Conservation (phyloP, 2,888 invertebrate species). For the Theretra japonica region DNA sequence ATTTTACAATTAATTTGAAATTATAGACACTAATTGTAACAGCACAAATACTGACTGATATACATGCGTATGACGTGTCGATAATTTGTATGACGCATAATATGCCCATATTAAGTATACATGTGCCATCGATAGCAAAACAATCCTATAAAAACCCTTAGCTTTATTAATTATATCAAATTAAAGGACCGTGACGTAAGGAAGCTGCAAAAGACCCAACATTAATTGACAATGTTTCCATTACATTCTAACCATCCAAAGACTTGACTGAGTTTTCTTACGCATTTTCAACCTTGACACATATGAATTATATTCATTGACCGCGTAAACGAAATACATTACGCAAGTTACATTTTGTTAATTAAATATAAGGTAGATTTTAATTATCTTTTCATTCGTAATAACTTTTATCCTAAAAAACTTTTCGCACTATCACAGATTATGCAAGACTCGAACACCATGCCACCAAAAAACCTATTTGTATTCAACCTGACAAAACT, state of each 20-base stretch:
- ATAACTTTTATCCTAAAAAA: background rate
- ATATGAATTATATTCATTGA: background rate
- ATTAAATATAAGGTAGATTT: background rate
- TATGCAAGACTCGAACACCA: conserved; percentile 4
- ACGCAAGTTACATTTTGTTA: background rate
- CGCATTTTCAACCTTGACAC: background rate
- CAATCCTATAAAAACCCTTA: too few species aligned
- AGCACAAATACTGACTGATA: too few species aligned
- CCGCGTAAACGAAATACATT: conserved; percentile 2
- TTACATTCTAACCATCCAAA: background rate
- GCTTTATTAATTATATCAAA: too few species aligned
- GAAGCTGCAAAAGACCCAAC: too few species aligned
- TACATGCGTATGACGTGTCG: too few species aligned
- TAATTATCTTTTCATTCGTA: background rate
- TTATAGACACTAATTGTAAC: too few species aligned
- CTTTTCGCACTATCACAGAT: background rate
- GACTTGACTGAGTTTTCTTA: background rate
- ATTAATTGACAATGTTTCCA: too few species aligned
- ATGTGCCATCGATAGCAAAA: too few species aligned
- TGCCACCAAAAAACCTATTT: background rate
- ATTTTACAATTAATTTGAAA: too few species aligned
- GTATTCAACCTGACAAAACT: background rate
- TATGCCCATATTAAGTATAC: too few species aligned
- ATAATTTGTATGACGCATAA: too few species aligned
- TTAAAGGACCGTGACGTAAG: too few species aligned